phyloP scores from a whole-genome alignment of 2,888 invertebrate species.

The Pachycephus smyrnensis region DNA sequence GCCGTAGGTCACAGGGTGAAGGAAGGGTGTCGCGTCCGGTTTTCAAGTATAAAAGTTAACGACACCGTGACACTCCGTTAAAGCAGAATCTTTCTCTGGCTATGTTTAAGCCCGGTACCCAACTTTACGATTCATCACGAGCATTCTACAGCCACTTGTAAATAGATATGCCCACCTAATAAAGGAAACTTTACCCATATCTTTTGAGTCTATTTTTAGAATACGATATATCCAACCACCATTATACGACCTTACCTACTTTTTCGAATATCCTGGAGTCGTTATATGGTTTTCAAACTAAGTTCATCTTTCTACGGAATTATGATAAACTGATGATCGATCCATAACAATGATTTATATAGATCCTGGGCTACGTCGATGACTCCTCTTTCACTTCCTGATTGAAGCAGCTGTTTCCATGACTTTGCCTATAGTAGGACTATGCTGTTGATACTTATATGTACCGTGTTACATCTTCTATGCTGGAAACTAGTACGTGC shows the following conservation, averaged over 20 bases:
- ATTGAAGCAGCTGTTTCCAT: background rate
- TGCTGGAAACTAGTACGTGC: slow-evolving; percentile 1
- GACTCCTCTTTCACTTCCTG: background rate
- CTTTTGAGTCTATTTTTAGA: background rate
- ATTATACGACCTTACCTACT: background rate
- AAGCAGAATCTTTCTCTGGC: background rate
- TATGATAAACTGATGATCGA: background rate
- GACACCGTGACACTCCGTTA: background rate
- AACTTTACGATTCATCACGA: background rate
- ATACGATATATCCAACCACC: background rate
- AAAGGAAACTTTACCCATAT: background rate
- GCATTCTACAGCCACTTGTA: background rate
- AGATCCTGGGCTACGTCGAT: background rate
- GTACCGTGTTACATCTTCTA: background rate
- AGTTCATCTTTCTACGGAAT: background rate
- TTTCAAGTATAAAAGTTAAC: background rate
- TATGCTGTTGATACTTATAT: background rate
- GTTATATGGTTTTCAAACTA: background rate
- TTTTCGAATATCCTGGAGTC: background rate
- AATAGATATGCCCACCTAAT: background rate
- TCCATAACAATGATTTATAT: background rate
- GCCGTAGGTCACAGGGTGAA: background rate
- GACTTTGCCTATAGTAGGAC: background rate
- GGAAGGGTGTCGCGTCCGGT: background rate
- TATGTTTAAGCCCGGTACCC: background rate